A percentile compares a stretch with the other conserved stretches of the same genome.
phyloP scores from a whole-genome alignment of 2,888 invertebrate species.

The Piscicola geometra region DNA sequence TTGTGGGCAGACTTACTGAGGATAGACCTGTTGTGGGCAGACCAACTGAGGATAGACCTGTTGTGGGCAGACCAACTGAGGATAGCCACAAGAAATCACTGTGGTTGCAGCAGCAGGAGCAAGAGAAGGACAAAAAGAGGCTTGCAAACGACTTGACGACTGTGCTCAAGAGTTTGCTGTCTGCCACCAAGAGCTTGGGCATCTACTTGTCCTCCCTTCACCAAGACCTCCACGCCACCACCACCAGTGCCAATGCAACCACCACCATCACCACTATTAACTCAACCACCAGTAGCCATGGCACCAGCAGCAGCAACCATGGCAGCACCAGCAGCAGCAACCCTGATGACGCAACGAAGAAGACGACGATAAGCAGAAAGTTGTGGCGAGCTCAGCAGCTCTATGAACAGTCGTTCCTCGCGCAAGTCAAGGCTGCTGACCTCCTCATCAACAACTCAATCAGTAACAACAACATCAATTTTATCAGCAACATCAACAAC shows the following conservation, averaged over 20 bases:
- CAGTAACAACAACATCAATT: no score
- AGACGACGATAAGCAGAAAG: background rate
- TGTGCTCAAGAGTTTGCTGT: slow-evolving; percentile 37
- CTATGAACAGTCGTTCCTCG: background rate
- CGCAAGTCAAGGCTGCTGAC: no score
- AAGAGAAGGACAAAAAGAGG: no score
- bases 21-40: background rate
- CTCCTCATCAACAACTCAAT: no score
- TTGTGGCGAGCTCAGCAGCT: background rate
- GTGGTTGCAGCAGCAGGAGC: background rate
- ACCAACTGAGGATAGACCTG: background rate
- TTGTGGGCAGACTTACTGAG: background rate
- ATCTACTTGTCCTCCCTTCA: slow-evolving; percentile 39
- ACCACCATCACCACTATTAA: no score
- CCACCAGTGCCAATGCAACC: no score
- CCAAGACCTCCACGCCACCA: slow-evolving; percentile 31
- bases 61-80: background rate
- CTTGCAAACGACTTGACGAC: slow-evolving; percentile 23
- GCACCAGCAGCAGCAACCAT: slow-evolving; percentile 22
- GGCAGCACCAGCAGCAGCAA: slow-evolving; percentile 17
- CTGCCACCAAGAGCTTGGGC: slow-evolving; percentile 39
- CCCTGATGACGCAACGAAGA: background rate
- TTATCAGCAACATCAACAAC: no score
- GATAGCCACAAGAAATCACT: background rate
- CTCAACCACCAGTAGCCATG: no score